Percentiles rank a stretch among this genome's conserved stretches.
phyloP scores from a whole-genome alignment of 2,888 invertebrate genomes.

The Scaptomyza parva region DNA sequence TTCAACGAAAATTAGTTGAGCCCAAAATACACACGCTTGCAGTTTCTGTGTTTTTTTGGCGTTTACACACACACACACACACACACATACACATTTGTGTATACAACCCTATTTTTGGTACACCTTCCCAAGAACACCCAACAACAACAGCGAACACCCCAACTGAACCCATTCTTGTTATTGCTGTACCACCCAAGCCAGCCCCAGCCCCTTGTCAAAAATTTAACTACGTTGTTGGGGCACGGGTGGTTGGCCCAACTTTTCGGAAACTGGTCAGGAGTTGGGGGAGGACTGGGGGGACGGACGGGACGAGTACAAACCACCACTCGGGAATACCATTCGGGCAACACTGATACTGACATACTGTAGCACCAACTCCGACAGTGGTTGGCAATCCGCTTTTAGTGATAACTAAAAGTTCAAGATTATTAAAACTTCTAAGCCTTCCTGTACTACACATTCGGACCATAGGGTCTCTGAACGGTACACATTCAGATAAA shows the following conservation, averaged over 20 bases:
- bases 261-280: slow-evolving; percentile 29
- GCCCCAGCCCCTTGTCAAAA: slow-evolving; percentile 25
- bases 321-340: slow-evolving; percentile 38
- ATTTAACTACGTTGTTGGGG: slow-evolving; percentile 8
- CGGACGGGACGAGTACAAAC: slow-evolving; percentile 8
- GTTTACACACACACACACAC: slow-evolving; percentile 30
- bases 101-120: background rate
- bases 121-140: background rate
- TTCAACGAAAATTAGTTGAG: slow-evolving; percentile 31
- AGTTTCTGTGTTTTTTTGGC: slow-evolving; percentile 66
- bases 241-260: slow-evolving; percentile 41
- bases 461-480: no score
- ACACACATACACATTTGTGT: background rate
- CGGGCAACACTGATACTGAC: no score
- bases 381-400: slow-evolving; percentile 45
- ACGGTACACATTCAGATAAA: no score
- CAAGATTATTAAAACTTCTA: no score
- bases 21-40: slow-evolving; percentile 57
- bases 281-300: slow-evolving; percentile 3
- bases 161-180: background rate
- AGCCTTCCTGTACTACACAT: no score
- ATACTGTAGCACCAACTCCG: slow-evolving; percentile 19
- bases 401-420: background rate
- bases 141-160: no score
- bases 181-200: no score